A percentile compares a stretch with the other conserved stretches of the same genome.
phyloP scores from a whole-genome alignment of 2,888 invertebrate genomes.

The Gymnoscelis rufifasciata region DNA sequence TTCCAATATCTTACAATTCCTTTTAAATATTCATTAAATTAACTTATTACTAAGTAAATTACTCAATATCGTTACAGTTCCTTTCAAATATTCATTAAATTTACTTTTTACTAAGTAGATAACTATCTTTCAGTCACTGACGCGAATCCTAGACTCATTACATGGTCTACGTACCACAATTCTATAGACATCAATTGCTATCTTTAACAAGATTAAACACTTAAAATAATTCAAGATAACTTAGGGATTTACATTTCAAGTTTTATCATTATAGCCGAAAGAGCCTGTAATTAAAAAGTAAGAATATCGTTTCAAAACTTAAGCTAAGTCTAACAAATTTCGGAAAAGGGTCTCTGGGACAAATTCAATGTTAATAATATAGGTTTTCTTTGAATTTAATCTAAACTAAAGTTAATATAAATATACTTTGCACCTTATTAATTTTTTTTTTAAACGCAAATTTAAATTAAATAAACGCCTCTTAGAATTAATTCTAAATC shows the following conservation, averaged over 20 bases:
- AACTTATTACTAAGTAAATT: too few relatives aligned
- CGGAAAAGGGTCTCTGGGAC: neutral
- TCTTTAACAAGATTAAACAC: slow-evolving; percentile 5
- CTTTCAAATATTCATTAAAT: too few relatives aligned
- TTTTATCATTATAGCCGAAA: slow-evolving; percentile 1
- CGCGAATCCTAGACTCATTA: slow-evolving; percentile 22
- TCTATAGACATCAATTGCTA: slow-evolving; percentile 10
- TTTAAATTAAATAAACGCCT: too few relatives aligned
- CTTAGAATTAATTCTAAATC: too few relatives aligned
- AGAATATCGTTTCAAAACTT: neutral
- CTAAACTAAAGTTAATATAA: neutral
- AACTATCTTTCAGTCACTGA: slow-evolving; percentile 34
- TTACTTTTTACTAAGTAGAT: slow-evolving; percentile 31
- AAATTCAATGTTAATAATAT: neutral
- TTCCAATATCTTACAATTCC: too few relatives aligned
- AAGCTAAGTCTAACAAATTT: neutral
- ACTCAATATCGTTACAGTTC: too few relatives aligned
- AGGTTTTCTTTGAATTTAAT: neutral
- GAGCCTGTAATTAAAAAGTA: slow-evolving; percentile 1
- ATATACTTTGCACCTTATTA: too few relatives aligned
- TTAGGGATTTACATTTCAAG: neutral
- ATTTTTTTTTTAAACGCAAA: too few relatives aligned
- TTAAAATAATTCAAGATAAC: slow-evolving; percentile 5
- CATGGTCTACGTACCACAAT: slow-evolving; percentile 17
- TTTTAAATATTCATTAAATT: too few relatives aligned